Evolutionary conservation across 2,888 invertebrate genomes (phyloP), one percentile per base, ranked within the genome.

Genomic region (Alsophila aescularia): DNA sequence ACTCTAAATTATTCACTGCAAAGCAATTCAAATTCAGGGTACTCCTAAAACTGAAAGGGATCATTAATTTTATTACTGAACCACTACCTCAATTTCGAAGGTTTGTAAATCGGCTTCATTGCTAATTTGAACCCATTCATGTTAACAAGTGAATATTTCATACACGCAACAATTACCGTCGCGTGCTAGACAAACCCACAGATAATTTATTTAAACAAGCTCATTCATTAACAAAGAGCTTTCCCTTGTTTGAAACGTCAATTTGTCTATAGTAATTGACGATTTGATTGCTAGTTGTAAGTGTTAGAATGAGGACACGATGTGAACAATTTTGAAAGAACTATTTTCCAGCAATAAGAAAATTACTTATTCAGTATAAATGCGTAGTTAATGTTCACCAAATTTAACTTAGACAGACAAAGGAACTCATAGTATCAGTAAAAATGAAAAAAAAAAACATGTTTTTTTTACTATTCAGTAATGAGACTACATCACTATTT

Each of bases 161-260:
- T 57, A 67, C 53, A 56, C 14, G 47, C 62, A 36, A 40, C 48
- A 48, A 70, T 69, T 70, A 72, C 60, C 41, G 59, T 64, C 66
- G 72, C 75, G 69, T 78, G 72, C 50, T 35, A 47, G 34, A 21
- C 37, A 24, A 50, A 9, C 41, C 37, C 37, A 64, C 57, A 65
- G 59, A 70, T 55, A 62, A 70, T 75, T 77, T 73, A 69, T 76
- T 69, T 64, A 72, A 72, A 71, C 73, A 73, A 71, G 66, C 72
- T 73, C 70, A 73, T 81, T 82, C 74, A 80, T 81, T 81, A 78
- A 57, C 68, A 65, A 77, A 83, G 70, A 82, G 80, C 75, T 62
- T 77, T 77, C 61, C 77, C 80, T 75, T 79, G 79, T 83, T 75
- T 61, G 59, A 58, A 34, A 58, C 60, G 62, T 65, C 62, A 67